Base-by-base conservation (phyloP, 2,797 vertebrate species). In the Scomberomorus guttatus region DNA sequence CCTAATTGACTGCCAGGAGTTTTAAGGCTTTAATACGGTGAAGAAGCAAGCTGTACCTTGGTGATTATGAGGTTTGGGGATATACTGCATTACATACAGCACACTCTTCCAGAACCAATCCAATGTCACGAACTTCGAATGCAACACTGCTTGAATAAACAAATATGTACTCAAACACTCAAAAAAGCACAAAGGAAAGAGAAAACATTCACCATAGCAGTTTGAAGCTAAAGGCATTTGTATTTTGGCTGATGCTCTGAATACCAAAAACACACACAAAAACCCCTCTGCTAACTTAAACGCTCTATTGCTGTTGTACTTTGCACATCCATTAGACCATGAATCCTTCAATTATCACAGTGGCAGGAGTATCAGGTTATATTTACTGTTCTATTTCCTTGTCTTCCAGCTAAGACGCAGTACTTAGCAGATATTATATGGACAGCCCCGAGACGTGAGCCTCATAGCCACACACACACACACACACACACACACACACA, bases 1-100 rank as follows among this genome's bases (percentile, higher is more conserved):
- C 78, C 87, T 93, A 93, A 94, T 94, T 93, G 93, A 94, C 91
- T 93, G 91, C 90, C 87, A 87, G 90, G 90, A 93, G 90, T 94
- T 94, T 91, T 91, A 82, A 91, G 87, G 87, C 87, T 93, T 91
- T 91, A 93, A 93, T 90, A 88, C 86, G 80, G 85, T 80, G 67
- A 89, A 91, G 77, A 89, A 89, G 90, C 90, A 93, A 91, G 90
- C 91, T 91, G 93, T 91, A 93, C 91, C 89, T 90, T 70, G 84
- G 89, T 88, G 92, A 94, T 94, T 93, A 91, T 87, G 89, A 90
- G 89, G 85, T 92, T 93, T 88, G 85, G 90, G 87, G 90, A 90
- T 93, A 88, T 79, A 87, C 57, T 70, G 82, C 76, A 59, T 86
- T 90, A 90, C 90, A 87, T 85, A 87, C 75, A 50, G 87, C 82